Evolutionary conservation across 2,888 invertebrate genomes (phyloP), one percentile per base, ranked within the genome.

Genomic region (Adelphocoris suturalis): DNA sequence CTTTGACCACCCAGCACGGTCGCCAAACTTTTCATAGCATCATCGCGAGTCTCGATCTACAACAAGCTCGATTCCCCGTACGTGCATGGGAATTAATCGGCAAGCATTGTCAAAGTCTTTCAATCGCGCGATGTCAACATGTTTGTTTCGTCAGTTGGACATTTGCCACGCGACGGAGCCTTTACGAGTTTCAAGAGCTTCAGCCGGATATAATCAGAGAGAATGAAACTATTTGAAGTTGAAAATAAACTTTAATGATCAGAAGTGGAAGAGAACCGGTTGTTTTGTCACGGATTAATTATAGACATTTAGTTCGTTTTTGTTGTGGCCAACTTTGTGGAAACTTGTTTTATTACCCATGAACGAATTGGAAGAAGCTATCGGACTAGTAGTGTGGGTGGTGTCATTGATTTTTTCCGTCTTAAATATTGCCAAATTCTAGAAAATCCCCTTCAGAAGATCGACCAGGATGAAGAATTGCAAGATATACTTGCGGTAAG

Each of bases 211-310:
- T 68, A 68, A 68, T 68, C 68, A 68, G 68, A 68, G 68, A 68
- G 68, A 68, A 68, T 68, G 68, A 68, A 68, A 68, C 68, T 68
- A 68, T 68, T 68, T 68, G 68, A 68, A 68, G 68, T 68, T 68
- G 68, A 68, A 68, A 68, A 68, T 68, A 68, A 68, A 68, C 68
- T 68, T 68, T 68, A 68, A 68, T 68, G 68, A 68, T 68, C 68
- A 23, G 68, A 68, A 68, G 23, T 12, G 27, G 23, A 19, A 11
- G 19, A 19, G 68, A 68, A 68, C 68, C 68, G 23, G 68, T 68
- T 68, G 68, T 68, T 68, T 37, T 68, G 68, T 68, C 68, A 68
- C 68, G 68, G 68, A 68, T 68, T 68, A 68, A 68, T 68, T 68
- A 68, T 68, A 68, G 13, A 68, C 23, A 68, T 68, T 23, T 23